Percentiles rank a stretch among this genome's conserved stretches.
These are phyloP conservation scores for Drosophila neotestacea DNA, from an alignment of 2,888 invertebrate species.

Conservation along the genomic window DNA sequence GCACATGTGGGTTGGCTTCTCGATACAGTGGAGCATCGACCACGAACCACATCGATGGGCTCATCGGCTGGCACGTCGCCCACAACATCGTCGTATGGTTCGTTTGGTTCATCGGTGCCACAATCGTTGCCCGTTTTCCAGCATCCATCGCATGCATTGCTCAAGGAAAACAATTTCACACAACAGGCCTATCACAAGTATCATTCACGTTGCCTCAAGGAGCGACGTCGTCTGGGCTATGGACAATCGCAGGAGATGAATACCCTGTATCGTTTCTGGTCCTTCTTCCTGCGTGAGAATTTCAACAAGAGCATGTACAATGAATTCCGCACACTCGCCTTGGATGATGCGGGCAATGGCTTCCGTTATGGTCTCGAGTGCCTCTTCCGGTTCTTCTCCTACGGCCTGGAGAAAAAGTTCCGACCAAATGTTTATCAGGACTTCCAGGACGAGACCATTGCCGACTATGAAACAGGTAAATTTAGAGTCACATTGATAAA, in stretches of 20 bases:
- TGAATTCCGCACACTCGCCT: constrained; percentile 95
- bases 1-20: constrained; percentile 99
- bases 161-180: constrained; percentile 98
- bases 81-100: constrained; percentile 86
- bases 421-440: constrained; percentile 97
- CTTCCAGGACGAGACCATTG: constrained; percentile 96
- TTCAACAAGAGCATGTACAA: constrained; percentile 99
- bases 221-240: constrained; percentile 95
- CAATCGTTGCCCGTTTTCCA: constrained; percentile 95
- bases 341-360: constrained; percentile 96
- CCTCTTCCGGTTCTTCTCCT: constrained; percentile 98
- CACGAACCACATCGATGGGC: constrained; percentile 92
- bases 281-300: constrained; percentile 98
- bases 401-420: constrained; percentile 98
- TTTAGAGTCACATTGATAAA: too few species aligned
- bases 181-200: constrained; percentile 99
- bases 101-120: constrained; percentile 91
- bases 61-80: constrained; percentile 93
- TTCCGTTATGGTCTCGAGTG: constrained; percentile 95
- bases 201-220: constrained; percentile 94
- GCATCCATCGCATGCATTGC: constrained; percentile 97
- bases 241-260: constrained; percentile 99
- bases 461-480: constrained; percentile 94
- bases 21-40: constrained; percentile 94
- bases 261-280: constrained; percentile 99